Evolutionary conservation across 2,113 vertebrate genomes (phyloP).

Genomic region (Ondatra zibethicus): DNA sequence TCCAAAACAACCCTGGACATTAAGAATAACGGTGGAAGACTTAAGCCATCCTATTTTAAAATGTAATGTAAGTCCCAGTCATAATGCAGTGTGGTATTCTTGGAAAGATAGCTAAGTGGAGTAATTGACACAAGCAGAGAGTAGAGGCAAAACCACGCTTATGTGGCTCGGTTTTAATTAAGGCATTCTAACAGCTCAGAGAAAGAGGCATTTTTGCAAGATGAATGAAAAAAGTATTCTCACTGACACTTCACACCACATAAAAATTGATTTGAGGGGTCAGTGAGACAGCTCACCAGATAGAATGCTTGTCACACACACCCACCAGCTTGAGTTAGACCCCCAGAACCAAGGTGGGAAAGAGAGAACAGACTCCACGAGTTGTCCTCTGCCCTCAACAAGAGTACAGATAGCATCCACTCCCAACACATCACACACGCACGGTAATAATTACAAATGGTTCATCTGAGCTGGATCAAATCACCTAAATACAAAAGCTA

Average conservation of each 20-base stretch:
- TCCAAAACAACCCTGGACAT: neutral
- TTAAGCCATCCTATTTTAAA: conserved; percentile 6
- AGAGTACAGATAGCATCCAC: neutral
- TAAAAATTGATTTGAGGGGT: neutral
- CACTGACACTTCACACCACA: neutral
- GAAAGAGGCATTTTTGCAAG: neutral
- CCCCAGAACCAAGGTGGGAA: neutral
- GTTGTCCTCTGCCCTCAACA: neutral
- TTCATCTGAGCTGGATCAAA: neutral
- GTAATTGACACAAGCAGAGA: neutral
- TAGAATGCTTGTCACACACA: neutral
- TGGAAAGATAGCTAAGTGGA: neutral
- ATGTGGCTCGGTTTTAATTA: neutral
- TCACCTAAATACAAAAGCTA: neutral
- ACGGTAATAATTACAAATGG: no score
- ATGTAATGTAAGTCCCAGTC: neutral
- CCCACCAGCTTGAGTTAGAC: no score
- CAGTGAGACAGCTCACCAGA: neutral
- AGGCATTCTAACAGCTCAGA: neutral
- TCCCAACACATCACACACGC: neutral
- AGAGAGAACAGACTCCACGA: neutral
- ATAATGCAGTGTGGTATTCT: neutral
- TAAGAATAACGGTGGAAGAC: neutral
- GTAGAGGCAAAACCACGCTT: neutral
- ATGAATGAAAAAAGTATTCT: neutral